Base-by-base conservation (phyloP, 2,888 invertebrate genomes). In the Drosophila phalerata region DNA sequence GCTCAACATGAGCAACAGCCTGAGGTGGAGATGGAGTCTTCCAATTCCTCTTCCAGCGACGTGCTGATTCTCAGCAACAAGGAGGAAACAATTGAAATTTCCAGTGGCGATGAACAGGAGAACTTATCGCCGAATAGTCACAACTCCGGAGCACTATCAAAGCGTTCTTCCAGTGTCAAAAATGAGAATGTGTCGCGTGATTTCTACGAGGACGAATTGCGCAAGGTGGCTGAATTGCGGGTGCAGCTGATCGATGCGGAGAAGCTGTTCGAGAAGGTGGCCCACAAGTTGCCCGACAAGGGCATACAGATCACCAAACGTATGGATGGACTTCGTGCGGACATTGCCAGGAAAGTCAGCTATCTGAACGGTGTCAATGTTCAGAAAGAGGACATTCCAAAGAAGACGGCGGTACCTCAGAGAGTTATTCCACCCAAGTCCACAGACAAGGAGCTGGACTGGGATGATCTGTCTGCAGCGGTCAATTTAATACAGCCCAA, bases 221-320 rank as follows among this genome's bases (percentile, higher is more conserved):
- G 81, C 43, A 94, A 94, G 69, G 85, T 94, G 0, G 88, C 92
- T 3, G 92, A 93, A 0, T 77, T 94, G 58, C 92, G 92, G 43
- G 89, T 90, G 6, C 94, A 94, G 30, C 76, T 94, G 2, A 90
- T 89, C 4, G 94, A 92, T 73, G 87, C 90, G 0, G 75, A 89
- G 51, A 90, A 81, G 34, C 79, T 93, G 6, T 64, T 79, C 3
- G 85, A 88, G 8, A 90, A 85, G 64, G 73, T 92, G 3, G 83
- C 88, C 0, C 69, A 77, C 25, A 91, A 83, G 68, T 91, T 96
- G 6, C 95, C 95, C 0, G 96, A 96, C 85, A 93, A 94, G n/a
- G 96, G 96, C 0, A 89, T 91, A 19, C 94, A 93, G 84, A 91
- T 96, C 57, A 90, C 92, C 0, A 91, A 93, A 48, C 93, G 94